Conservation (phyloP, 2,113 vertebrate genomes). For the Phaethon lepturus region DNA sequence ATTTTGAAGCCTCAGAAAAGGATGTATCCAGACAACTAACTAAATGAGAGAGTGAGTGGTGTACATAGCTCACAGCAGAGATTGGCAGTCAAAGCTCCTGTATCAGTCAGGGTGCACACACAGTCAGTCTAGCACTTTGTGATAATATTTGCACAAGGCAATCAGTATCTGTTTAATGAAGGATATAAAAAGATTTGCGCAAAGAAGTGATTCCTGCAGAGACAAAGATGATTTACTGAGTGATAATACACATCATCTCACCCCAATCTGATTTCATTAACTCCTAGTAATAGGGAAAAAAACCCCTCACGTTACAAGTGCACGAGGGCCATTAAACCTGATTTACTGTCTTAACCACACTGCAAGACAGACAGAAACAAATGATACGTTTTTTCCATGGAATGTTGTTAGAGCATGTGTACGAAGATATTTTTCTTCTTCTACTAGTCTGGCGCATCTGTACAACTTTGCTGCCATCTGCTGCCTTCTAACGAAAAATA, state of each 20-base stretch:
- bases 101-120: background rate
- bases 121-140: background rate
- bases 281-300: background rate
- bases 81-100: background rate
- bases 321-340: background rate
- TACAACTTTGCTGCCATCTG: conserved; percentile 78
- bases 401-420: conserved; percentile 34
- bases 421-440: conserved; percentile 33
- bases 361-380: conserved; percentile 60
- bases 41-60: background rate
- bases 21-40: background rate
- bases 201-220: background rate
- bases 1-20: background rate
- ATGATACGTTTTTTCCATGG: conserved; percentile 42
- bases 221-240: background rate
- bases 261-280: background rate
- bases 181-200: background rate
- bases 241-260: background rate
- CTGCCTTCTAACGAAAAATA: conserved; percentile 64
- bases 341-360: conserved; percentile 41
- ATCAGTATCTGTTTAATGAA: background rate
- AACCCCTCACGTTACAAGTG: background rate
- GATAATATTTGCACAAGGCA: background rate
- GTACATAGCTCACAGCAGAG: background rate
- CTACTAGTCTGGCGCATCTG: conserved; percentile 32